phyloP scores from a whole-genome alignment of 1,140 invertebrate species.

The Tetragnatha versicolor region DNA sequence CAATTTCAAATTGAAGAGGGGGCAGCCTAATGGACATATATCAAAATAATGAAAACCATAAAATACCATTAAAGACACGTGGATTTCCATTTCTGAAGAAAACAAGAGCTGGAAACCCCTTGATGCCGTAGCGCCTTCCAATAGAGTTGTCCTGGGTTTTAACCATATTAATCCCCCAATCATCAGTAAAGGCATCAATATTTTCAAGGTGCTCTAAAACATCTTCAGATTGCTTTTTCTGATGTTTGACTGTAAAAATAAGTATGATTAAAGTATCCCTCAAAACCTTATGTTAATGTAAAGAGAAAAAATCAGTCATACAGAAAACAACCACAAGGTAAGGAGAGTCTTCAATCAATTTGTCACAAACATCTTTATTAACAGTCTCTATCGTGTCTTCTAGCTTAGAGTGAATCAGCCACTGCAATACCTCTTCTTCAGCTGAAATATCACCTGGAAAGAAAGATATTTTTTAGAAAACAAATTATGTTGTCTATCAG shows the following conservation, averaged over 20 bases:
- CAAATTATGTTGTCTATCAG: too few relatives aligned
- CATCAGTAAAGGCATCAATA: slow-evolving; percentile 91
- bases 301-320: slow-evolving; percentile 70
- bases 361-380: slow-evolving; percentile 87
- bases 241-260: slow-evolving; percentile 79
- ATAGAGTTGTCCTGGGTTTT: slow-evolving; percentile 91
- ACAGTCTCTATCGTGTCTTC: slow-evolving; percentile 93
- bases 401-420: slow-evolving; percentile 90
- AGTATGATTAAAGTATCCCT: too few relatives aligned
- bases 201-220: slow-evolving; percentile 88
- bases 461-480: too few relatives aligned
- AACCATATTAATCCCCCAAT: slow-evolving; percentile 93
- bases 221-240: slow-evolving; percentile 90
- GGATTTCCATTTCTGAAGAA: slow-evolving; percentile 94
- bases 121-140: slow-evolving; percentile 82
- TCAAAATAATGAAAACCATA: too few relatives aligned
- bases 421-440: slow-evolving; percentile 92
- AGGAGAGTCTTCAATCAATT: slow-evolving; percentile 88
- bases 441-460: slow-evolving; percentile 89
- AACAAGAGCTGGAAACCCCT: slow-evolving; percentile 90
- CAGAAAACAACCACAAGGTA: slow-evolving; percentile 92
- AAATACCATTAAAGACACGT: slow-evolving; percentile 84
- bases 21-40: too few relatives aligned
- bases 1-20: too few relatives aligned
- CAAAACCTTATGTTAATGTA: too few relatives aligned